phyloP scores from a whole-genome alignment of 2,113 vertebrate genomes.

The Sphyrna mokarran region DNA sequence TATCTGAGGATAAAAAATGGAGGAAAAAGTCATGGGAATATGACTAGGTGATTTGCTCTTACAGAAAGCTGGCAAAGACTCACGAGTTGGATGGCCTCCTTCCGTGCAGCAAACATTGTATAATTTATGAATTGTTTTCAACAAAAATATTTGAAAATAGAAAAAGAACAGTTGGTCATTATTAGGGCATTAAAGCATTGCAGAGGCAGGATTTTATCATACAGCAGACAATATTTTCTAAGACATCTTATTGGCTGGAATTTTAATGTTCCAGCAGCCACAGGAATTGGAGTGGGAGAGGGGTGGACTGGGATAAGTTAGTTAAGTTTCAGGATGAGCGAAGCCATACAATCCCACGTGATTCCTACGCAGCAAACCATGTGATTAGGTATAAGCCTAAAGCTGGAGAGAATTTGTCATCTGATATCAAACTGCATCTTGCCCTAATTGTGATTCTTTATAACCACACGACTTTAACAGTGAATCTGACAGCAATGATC shows the following conservation, averaged over 20 bases:
- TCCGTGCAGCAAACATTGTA: not conserved
- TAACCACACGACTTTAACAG: not conserved
- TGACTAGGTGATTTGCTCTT: not conserved
- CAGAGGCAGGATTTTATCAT: not conserved
- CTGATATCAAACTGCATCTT: not conserved
- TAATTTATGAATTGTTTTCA: not conserved
- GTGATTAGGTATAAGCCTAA: not conserved
- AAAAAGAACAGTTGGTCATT: not conserved
- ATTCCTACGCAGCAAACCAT: not conserved
- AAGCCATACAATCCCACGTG: not conserved
- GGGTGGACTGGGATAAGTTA: too few relatives aligned
- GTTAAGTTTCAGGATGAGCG: too few relatives aligned
- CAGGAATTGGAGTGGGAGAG: too few relatives aligned
- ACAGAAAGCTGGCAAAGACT: not conserved
- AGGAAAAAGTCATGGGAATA: not conserved
- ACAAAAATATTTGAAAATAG: not conserved
- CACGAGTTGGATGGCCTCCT: not conserved
- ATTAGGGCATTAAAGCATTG: not conserved
- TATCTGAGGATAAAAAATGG: not conserved
- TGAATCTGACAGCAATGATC: not conserved
- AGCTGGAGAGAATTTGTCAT: not conserved
- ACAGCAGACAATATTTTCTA: not conserved
- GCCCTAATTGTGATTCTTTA: not conserved
- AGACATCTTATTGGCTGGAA: not conserved
- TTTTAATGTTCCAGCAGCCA: too few relatives aligned